Evolutionary conservation across 2,888 invertebrate species (phyloP).

Genomic region (Cheilosia impressa): DNA sequence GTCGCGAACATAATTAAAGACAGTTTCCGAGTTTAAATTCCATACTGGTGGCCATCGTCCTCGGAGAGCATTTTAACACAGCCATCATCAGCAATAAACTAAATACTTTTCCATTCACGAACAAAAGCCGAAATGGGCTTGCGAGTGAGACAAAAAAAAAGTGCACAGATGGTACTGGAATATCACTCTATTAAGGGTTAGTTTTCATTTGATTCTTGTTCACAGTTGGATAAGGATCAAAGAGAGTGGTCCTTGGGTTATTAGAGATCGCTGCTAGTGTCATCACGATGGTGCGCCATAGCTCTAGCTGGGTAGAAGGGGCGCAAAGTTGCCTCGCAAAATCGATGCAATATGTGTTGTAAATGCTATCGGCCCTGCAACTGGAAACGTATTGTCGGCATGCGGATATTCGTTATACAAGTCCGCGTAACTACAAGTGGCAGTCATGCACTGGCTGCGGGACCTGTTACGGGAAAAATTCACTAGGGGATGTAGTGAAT

Average conservation of each 20-base stretch:
- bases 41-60: slow-evolving; percentile 40
- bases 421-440: slow-evolving; percentile 50
- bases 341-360: slow-evolving; percentile 78
- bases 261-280: slow-evolving; percentile 65
- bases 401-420: slow-evolving; percentile 53
- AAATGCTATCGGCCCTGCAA: slow-evolving; percentile 79
- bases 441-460: slow-evolving; percentile 40
- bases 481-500: slow-evolving; percentile 44
- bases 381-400: slow-evolving; percentile 82
- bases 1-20: slow-evolving; percentile 77
- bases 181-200: slow-evolving; percentile 81
- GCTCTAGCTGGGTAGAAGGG: slow-evolving; percentile 36
- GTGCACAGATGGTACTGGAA: slow-evolving; percentile 77
- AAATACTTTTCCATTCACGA: slow-evolving; percentile 81
- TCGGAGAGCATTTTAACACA: slow-evolving; percentile 80
- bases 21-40: slow-evolving; percentile 65
- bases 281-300: slow-evolving; percentile 22
- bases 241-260: slow-evolving; percentile 45
- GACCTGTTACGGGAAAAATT: slow-evolving; percentile 47
- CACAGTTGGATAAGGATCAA: slow-evolving; percentile 69
- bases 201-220: slow-evolving; percentile 81
- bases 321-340: slow-evolving; percentile 74
- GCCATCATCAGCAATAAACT: slow-evolving; percentile 83
- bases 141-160: slow-evolving; percentile 66
- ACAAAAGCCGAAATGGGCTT: slow-evolving; percentile 60